Conservation (phyloP, 2,113 vertebrate genomes). For the Bucco capensis region DNA sequence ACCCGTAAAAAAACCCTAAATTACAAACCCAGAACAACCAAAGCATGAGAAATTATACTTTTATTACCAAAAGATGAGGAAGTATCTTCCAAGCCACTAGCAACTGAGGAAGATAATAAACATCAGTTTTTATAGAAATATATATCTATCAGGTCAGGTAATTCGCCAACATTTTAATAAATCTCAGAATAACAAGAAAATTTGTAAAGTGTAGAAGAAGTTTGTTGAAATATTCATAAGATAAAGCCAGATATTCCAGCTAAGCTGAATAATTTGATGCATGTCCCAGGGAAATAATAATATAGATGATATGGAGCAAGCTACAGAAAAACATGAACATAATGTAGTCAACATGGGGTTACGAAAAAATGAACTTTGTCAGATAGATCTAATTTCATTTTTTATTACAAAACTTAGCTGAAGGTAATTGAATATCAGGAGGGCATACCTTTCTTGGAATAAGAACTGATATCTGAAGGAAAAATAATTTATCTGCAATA, state of each 20-base stretch:
- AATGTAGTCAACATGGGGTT: neutral
- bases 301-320: neutral
- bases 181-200: neutral
- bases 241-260: neutral
- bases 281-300: neutral
- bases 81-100: neutral
- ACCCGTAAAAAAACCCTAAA: no score
- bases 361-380: neutral
- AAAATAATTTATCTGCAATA: neutral
- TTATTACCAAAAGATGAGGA: neutral
- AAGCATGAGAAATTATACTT: neutral
- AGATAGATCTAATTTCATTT: neutral
- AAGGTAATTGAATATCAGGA: neutral
- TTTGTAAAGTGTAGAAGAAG: neutral
- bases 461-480: neutral
- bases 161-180: neutral
- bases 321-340: neutral
- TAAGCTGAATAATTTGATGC: neutral
- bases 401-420: neutral
- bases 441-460: neutral
- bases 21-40: no score
- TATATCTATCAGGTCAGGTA: neutral
- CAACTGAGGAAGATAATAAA: neutral
- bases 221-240: neutral
- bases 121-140: neutral